Base-by-base conservation (phyloP, 2,888 invertebrate genomes). In the Lottia gigantea region DNA sequence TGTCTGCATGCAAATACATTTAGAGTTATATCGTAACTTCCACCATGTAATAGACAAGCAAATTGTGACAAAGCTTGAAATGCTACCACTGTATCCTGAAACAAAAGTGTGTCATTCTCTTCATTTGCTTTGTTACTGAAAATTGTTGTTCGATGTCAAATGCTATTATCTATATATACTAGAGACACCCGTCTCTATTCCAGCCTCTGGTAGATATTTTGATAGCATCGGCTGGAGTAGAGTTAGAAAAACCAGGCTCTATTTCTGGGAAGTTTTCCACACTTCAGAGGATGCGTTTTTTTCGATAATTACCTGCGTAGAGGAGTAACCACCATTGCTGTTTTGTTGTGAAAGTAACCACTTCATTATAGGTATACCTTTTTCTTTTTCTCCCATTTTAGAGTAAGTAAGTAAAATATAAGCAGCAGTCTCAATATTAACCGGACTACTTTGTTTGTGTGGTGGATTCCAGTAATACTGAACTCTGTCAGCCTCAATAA, bases 21-120 rank as follows among this genome's bases (percentile, higher is more conserved):
- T 2, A 55, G 55, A 55, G 12, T 19, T 0, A 55, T 14, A 2
- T 55, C 0, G 19, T 23, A 55, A 23, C 12, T 55, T 23, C 23
- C 55, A 55, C 19, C 55, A 71, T 77, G 83, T 12, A 82, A 78
- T 75, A 85, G 79, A 12, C 75, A 76, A 15, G 86, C 88, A 74
- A 87, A 85, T 69, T 84, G 80, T 6, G 88, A 87, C 67, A 89
- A 76, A n/a, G 89, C 86, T 77, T 88, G 86, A 40, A 89, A 82
- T 6, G 85, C 89, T 46, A 89, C 72, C 12, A 89, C 88, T 3
- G 89, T 89, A 73, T 89, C 89, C 85, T 85, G 71, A 16, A 76
- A 75, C 3, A 25, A 23, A 31, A 46, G 19, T 31, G n/a, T n/a
- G n/a, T n/a, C n/a, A n/a, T n/a, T n/a, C n/a, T n/a, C n/a, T n/a